A percentile compares a stretch with the other conserved stretches of the same genome.
These are phyloP conservation scores for Alouatta palliata DNA, from an alignment of 2,113 vertebrate species.

Conservation along the genomic window DNA sequence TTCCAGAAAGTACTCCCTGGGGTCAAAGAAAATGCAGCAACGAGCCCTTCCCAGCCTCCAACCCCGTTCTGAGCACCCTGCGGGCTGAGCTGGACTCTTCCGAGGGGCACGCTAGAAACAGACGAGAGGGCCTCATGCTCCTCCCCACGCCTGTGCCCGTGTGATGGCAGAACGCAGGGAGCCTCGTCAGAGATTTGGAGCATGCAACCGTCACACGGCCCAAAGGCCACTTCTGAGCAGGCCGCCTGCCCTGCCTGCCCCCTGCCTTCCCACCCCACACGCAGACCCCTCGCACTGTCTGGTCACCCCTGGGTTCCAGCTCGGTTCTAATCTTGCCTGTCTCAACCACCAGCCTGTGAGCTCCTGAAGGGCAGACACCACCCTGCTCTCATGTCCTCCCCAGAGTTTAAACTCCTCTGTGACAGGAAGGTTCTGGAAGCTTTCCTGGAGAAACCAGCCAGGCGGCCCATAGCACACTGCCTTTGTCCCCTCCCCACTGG, in stretches of 20 bases:
- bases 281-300: fast-evolving
- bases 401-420: fast-evolving
- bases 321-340: background rate
- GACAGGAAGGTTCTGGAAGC: background rate
- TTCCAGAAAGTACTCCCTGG: background rate
- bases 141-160: fast-evolving
- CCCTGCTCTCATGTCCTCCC: fast-evolving
- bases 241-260: background rate
- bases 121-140: fast-evolving
- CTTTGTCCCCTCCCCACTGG: no score
- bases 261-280: fast-evolving
- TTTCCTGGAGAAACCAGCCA: background rate
- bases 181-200: fast-evolving
- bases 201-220: fast-evolving
- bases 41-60: background rate
- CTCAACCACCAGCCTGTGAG: background rate
- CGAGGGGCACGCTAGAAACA: fast-evolving
- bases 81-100: background rate
- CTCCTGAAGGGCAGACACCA: background rate
- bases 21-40: background rate
- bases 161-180: fast-evolving
- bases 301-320: background rate
- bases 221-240: fast-evolving
- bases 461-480: background rate
- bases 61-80: fast-evolving